Conservation (phyloP, 2,113 vertebrate species). For the Pantherophis guttatus region DNA sequence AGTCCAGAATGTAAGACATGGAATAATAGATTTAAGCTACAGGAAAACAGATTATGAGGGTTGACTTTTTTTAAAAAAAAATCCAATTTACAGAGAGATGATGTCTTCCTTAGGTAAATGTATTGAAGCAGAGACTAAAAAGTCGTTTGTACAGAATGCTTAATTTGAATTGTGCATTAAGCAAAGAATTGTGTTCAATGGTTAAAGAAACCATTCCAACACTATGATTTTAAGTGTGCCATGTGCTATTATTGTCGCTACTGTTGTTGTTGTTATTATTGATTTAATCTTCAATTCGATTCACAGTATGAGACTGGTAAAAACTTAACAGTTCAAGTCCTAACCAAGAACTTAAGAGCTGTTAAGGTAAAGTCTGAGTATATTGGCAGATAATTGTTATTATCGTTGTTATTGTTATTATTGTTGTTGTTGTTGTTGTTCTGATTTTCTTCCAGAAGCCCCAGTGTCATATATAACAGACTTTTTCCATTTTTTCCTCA, state of each 20-base stretch:
- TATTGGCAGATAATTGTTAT: too few species aligned
- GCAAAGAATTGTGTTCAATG: background rate
- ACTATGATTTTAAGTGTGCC: background rate
- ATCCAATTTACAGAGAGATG: background rate
- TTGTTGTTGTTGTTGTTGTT: too few species aligned
- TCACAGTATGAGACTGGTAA: too few species aligned
- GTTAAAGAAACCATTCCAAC: background rate
- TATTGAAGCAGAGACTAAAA: background rate
- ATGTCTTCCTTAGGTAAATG: background rate
- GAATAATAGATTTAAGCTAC: background rate
- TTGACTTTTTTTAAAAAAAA: background rate
- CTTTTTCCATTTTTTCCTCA: background rate
- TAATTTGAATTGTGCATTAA: background rate
- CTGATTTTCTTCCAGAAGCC: background rate
- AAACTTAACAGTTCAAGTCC: too few species aligned
- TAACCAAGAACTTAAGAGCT: too few species aligned
- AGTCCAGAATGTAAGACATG: background rate
- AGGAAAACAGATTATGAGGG: background rate
- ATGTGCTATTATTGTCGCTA: background rate
- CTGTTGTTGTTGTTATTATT: background rate
- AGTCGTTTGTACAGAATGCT: background rate
- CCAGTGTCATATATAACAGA: background rate
- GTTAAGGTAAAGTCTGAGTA: too few species aligned
- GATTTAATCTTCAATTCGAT: too few species aligned
- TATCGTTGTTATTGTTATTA: too few species aligned